Evolutionary conservation across 2,888 invertebrate species (phyloP), one percentile per base, ranked within the genome.

Genomic region (Unio pictorum): DNA sequence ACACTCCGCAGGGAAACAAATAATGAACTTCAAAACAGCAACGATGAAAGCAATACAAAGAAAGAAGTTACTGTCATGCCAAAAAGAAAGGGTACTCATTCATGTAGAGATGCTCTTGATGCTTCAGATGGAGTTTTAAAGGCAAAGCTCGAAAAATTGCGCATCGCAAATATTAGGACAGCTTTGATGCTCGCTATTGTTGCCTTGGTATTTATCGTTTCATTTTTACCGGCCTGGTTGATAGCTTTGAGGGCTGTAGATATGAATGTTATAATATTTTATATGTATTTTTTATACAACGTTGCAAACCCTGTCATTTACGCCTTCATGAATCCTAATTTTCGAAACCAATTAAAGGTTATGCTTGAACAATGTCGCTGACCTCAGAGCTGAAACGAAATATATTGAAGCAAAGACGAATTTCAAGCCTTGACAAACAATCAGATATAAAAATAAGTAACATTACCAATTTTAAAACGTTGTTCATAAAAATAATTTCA

Each of bases 121-220:
- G 64, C 79, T 59, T 78, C 80, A 28, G 77, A 75, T 23, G 78
- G 79, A 4, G 73, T 82, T 1, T 81, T 79, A 66, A 71, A 74
- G 30, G 84, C 84, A 17, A 79, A 84, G 55, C 75, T 84, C n/a
- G 86, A 86, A 68, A 84, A 83, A 63, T 79, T 84, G 71, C 80
- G 85, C 62, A 81, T 86, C 76, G 87, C 87, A n/a, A 90, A 89
- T 76, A 84, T 90, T 61, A 89, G 88, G 72, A 89, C 89, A 15
- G 90, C 90, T n/a, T 82, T 84, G 62, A 89, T 89, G 89, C 72
- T 90, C 68, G 89, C 89, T 64, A 88, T 90, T 54, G 90, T 90
- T 18, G 87, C 89, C 34, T 73, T 89, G 1, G 89, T 89, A n/a
- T 89, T 89, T 75, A 85, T 89, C n/a, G 74, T 89, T 57, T 86